phyloP scores from a whole-genome alignment of 2,888 invertebrate genomes.

The Dexiosoma caninum region DNA sequence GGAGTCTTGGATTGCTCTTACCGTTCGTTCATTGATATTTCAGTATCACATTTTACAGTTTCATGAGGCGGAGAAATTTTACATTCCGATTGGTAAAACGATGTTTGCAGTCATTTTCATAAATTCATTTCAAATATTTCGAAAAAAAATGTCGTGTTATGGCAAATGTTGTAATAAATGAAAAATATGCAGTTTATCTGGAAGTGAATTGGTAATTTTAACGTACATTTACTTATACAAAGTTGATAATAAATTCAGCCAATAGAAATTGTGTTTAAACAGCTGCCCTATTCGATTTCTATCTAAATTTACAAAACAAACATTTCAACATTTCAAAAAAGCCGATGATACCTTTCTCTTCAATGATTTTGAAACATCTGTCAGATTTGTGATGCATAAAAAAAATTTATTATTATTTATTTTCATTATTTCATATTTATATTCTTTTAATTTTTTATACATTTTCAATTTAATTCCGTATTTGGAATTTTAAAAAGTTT shows the following conservation, averaged over 20 bases:
- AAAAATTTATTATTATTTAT: too few relatives aligned
- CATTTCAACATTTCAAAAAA: not conserved
- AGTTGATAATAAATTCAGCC: not conserved
- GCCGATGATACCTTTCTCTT: constrained; percentile 13
- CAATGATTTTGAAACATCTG: not conserved
- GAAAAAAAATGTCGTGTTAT: too few relatives aligned
- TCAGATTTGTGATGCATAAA: not conserved
- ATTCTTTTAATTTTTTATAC: not conserved
- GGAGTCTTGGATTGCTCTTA: too few relatives aligned
- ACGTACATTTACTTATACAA: not conserved
- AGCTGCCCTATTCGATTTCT: not conserved
- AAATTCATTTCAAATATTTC: too few relatives aligned
- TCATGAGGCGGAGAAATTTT: too few relatives aligned
- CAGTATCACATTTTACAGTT: too few relatives aligned
- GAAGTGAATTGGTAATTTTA: not conserved
- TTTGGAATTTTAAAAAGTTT: not conserved
- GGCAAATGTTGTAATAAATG: too few relatives aligned
- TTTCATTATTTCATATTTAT: too few relatives aligned
- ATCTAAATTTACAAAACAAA: not conserved
- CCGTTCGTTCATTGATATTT: too few relatives aligned
- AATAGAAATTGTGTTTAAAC: not conserved
- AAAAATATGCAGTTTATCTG: not conserved
- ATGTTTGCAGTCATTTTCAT: too few relatives aligned
- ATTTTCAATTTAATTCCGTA: not conserved
- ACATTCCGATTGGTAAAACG: too few relatives aligned